These are phyloP conservation scores for Brachyhypopomus occidentalis DNA, from an alignment of 2,113 vertebrate genomes.

Conservation along the genomic window DNA sequence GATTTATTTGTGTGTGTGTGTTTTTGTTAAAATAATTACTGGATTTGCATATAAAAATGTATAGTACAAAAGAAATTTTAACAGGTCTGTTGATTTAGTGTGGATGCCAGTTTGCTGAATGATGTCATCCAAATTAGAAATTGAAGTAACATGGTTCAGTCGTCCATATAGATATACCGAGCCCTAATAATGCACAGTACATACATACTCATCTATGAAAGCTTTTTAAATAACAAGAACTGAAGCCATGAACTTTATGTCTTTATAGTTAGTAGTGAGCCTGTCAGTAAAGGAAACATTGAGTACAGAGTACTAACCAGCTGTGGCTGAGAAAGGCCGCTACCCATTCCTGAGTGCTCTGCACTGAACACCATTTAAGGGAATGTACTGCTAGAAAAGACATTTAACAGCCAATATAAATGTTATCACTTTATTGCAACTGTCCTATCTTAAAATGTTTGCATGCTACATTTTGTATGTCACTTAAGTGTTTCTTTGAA, in stretches of 20 bases:
- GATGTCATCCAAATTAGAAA: background rate
- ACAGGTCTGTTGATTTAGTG: too few species aligned
- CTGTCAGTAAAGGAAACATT: slow-evolving; percentile 35
- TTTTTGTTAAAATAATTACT: too few species aligned
- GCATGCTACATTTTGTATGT: slow-evolving; percentile 14
- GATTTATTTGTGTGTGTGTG: too few species aligned
- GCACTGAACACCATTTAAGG: slow-evolving; percentile 40
- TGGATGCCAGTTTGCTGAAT: too few species aligned
- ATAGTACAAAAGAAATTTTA: too few species aligned
- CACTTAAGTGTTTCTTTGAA: slow-evolving; percentile 14
- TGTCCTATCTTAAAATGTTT: slow-evolving; percentile 31
- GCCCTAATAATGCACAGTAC: background rate
- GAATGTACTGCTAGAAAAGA: slow-evolving; percentile 23
- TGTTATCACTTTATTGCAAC: slow-evolving; percentile 24
- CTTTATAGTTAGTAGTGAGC: background rate
- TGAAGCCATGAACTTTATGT: background rate
- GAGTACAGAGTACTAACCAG: slow-evolving; percentile 22
- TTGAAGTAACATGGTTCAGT: background rate
- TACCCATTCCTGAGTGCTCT: slow-evolving; percentile 29
- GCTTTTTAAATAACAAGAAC: slow-evolving; percentile 8
- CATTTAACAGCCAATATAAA: slow-evolving; percentile 29
- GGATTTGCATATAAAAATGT: too few species aligned
- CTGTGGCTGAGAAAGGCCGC: slow-evolving; percentile 7
- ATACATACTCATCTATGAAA: background rate
- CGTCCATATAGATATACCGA: background rate